Evolutionary conservation across 2,797 vertebrate species (phyloP).

Genomic region (Cossypha polioptera): DNA sequence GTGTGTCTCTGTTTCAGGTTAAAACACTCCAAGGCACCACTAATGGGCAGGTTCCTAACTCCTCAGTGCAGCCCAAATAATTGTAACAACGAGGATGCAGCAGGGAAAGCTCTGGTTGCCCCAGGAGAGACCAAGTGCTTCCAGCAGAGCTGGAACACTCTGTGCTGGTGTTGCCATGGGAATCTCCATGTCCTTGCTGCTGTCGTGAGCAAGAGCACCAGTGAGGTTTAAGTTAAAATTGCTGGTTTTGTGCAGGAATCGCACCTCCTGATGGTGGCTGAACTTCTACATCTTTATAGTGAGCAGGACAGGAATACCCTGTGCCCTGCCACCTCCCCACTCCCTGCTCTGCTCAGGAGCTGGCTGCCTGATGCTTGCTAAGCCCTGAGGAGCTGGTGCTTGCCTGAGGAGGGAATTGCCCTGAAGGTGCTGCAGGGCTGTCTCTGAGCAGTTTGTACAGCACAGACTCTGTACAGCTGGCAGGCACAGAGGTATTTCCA

Average conservation of each 20-base stretch:
- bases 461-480: neutral
- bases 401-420: neutral
- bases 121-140: neutral
- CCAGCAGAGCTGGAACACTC: neutral
- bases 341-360: neutral
- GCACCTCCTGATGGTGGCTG: neutral
- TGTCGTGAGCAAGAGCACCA: accelerated
- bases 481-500: neutral
- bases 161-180: neutral
- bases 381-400: neutral
- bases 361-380: neutral
- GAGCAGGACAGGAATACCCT: neutral
- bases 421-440: neutral
- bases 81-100: neutral
- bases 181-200: neutral
- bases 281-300: accelerated
- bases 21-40: neutral
- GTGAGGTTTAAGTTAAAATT: neutral
- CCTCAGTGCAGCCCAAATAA: neutral
- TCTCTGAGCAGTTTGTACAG: neutral
- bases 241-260: neutral
- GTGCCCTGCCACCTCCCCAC: neutral
- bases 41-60: neutral
- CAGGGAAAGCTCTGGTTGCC: neutral
- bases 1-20: neutral